A percentile compares a stretch with the other conserved stretches of the same genome.
Conservation (phyloP, 2,113 vertebrate genomes). For the Scomber colias region DNA sequence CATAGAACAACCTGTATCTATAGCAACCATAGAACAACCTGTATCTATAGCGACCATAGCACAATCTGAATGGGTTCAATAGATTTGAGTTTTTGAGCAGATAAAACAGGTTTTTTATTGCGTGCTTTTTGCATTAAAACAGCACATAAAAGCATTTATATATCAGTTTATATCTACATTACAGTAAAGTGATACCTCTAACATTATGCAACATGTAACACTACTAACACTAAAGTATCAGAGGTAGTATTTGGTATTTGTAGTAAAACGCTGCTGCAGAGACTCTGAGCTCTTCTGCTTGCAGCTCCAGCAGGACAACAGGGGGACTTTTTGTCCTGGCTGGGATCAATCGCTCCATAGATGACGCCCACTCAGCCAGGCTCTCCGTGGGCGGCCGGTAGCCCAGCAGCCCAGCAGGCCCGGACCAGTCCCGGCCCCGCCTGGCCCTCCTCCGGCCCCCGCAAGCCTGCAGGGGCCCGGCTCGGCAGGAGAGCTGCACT, state of each 20-base stretch:
- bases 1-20: no score
- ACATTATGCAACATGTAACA: no score
- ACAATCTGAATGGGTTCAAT: no score
- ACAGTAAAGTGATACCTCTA: no score
- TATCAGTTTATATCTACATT: no score
- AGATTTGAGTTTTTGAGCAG: no score
- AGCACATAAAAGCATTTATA: no score
- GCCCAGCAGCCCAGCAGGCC: conserved; percentile 52
- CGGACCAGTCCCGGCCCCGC: conserved; percentile 43
- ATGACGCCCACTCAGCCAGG: conserved; percentile 77
- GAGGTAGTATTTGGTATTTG: neutral
- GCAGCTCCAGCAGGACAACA: conserved; percentile 61
- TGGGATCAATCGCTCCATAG: conserved; percentile 80
- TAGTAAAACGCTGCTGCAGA: neutral
- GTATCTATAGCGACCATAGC: no score
- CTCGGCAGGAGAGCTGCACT: conserved; percentile 51
- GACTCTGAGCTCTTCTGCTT: neutral
- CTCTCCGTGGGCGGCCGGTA: conserved; percentile 70
- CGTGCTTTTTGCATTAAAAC: no score
- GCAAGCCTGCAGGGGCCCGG: conserved; percentile 49
- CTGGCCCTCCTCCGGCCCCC: conserved; percentile 67
- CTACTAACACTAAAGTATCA: no score
- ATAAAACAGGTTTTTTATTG: no score
- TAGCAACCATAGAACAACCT: no score
- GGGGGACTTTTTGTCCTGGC: conserved; percentile 72